phyloP scores from a whole-genome alignment of 2,113 vertebrate genomes.

The Sinosuthora webbiana region DNA sequence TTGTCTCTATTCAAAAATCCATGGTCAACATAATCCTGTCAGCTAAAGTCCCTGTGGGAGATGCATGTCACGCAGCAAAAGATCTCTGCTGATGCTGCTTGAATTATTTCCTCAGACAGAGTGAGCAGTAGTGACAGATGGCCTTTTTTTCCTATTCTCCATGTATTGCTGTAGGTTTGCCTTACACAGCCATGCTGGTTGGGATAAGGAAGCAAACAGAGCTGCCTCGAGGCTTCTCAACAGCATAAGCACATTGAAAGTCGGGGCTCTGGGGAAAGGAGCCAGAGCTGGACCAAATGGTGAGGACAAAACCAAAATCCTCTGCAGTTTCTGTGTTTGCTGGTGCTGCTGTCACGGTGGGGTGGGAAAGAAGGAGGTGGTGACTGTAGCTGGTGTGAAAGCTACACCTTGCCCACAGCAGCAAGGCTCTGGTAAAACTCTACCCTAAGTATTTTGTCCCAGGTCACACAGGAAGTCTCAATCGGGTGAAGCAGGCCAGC shows the following conservation, averaged over 20 bases:
- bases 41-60: background rate
- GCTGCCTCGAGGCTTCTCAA: background rate
- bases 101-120: background rate
- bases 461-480: background rate
- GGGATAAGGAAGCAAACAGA: background rate
- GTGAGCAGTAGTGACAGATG: constrained; percentile 5
- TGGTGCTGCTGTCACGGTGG: rapidly evolving
- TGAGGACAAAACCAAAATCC: background rate
- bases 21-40: background rate
- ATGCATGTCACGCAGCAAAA: background rate
- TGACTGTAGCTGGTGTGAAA: background rate
- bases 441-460: background rate
- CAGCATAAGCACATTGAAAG: background rate
- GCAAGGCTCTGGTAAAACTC: background rate
- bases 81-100: background rate
- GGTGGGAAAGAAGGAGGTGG: background rate
- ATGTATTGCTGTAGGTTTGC: background rate
- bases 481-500: background rate
- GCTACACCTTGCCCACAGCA: background rate
- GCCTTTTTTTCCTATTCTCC: background rate
- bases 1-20: background rate
- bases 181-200: background rate
- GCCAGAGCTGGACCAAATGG: background rate
- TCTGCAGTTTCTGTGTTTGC: background rate
- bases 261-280: background rate